Evolutionary conservation across 2,113 vertebrate species (phyloP), one percentile per base, ranked within the genome.

Genomic region (Ptychochromis oligacanthus): DNA sequence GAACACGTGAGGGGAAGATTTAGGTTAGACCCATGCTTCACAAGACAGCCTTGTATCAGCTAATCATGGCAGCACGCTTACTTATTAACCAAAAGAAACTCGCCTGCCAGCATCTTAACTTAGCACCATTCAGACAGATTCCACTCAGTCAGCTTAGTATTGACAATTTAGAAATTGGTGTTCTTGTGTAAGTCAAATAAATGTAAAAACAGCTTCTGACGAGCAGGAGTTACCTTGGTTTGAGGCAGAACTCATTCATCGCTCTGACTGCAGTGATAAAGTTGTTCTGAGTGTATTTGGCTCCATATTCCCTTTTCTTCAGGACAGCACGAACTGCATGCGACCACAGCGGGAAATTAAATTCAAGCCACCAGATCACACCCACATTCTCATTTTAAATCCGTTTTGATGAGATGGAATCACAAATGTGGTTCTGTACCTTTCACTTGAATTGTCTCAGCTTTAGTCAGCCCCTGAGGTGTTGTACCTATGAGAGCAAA

Each of bases 181-280:
- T 40, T n/a, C 15, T 31, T 72, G 17, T 52, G 8, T 54, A 31
- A 54, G 34, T 0, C 43, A 31, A 6, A 1, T 72, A 28, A 72
- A 57, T 24, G 5, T 14, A 28, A 38, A n/a, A 46, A 56, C 4
- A 5, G 6, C 18, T 9, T 55, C 7, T 1, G 13, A 38, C 2
- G 12, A 46, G 0, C 5, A 59, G 24, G 13, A 3, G 83, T 18
- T 96, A 99, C 98, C 97, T 99, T 93, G 97, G 96, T 94, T 99
- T 99, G 77, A 99, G 97, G 84, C 98, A 99, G 95, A 99, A 99
- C 81, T 99, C 98, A 89, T 99, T 99, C 95, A 99, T 97, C 81
- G 98, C 98, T 96, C 98, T 97, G 82, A 99, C 97, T 83, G 97
- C 97, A 54, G 98, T 99, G 95, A 99, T 99, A 91, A 99, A 99